Base-by-base conservation (phyloP, 2,888 invertebrate species). In the Leucophora obtusa region DNA sequence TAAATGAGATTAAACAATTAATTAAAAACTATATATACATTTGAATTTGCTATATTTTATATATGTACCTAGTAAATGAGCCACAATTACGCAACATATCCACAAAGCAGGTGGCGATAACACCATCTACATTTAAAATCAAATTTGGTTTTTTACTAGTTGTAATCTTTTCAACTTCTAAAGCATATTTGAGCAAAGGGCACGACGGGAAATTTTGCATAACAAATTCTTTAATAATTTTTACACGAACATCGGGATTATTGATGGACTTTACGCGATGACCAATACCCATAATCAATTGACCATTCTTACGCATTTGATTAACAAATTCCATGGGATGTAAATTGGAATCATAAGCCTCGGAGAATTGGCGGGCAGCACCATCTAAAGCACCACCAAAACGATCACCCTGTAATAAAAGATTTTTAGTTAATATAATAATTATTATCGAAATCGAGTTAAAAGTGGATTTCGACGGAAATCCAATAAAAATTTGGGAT, bases 101-200 rank as follows among this genome's bases (percentile, higher is more conserved):
- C 24, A 99, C 99, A 92, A 99, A 98, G 15, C 97, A 95, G 53
- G 97, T 97, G 0, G 98, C 99, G 85, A 99, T 98, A 83, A 98
- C 96, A 73, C 99, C 99, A 91, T 99, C 99, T 18, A 99, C 99
- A 91, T 99, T 99, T 81, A 99, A 93, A 89, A 99, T 99, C 74
- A 99, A 93, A 92, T 99, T 99, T n/a, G 99, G 99, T 91, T 99
- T 99, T 93, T 99, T 99, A 86, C 98, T 95, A 2, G 98, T 99
- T 18, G 99, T 99, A 87, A 99, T 97, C 88, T 98, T 98, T 88
- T 99, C 99, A 43, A 99, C 99, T 91, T 98, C 98, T 11, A 98
- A 92, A 1, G 99, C 99, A 91, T 98, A 99, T 82, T 96, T 93
- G 11, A 99, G 93, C n/a, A 99, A 92, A 0, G 99, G 99, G 84